A percentile compares a stretch with the other conserved stretches of the same genome.
Evolutionary conservation across 1,140 invertebrate species (phyloP).

Genomic region (Papilio aristodemus): DNA sequence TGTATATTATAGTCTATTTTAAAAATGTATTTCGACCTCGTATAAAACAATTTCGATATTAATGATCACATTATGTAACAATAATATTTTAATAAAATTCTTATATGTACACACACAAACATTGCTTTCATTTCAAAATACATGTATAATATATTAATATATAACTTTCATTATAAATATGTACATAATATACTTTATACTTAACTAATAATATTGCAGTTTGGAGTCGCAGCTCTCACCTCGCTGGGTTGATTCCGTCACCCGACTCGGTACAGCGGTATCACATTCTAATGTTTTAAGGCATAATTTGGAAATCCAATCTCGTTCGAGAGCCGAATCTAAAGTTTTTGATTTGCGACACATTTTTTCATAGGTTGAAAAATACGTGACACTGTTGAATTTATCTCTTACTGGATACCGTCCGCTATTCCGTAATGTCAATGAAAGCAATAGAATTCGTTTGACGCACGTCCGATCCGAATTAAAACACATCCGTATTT

Average conservation of each 20-base stretch:
- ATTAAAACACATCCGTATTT: neutral
- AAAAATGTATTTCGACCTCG: conserved; percentile 39
- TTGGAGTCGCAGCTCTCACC: conserved; percentile 63
- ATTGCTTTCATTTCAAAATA: conserved; percentile 67
- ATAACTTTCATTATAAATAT: conserved; percentile 60
- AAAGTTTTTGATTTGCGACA: neutral
- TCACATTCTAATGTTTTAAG: conserved; percentile 42
- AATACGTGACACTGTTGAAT: neutral
- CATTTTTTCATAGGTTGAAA: neutral
- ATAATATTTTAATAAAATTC: conserved; percentile 62
- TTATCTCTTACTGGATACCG: conserved; percentile 3
- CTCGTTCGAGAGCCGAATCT: neutral
- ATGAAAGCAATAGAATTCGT: neutral
- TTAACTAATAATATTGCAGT: conserved; percentile 77
- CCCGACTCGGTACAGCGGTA: conserved; percentile 37
- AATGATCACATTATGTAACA: conserved; percentile 76
- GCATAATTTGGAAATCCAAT: conserved; percentile 15
- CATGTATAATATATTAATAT: conserved; percentile 62
- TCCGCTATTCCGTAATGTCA: neutral
- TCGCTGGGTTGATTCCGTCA: conserved; percentile 42
- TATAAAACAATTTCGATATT: conserved; percentile 61
- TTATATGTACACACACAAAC: conserved; percentile 69
- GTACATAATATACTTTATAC: conserved; percentile 73
- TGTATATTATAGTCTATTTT: conserved; percentile 40
- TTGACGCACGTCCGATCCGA: neutral